phyloP scores from a whole-genome alignment of 2,888 invertebrate species.

The Caenorhabditis sp. region DNA sequence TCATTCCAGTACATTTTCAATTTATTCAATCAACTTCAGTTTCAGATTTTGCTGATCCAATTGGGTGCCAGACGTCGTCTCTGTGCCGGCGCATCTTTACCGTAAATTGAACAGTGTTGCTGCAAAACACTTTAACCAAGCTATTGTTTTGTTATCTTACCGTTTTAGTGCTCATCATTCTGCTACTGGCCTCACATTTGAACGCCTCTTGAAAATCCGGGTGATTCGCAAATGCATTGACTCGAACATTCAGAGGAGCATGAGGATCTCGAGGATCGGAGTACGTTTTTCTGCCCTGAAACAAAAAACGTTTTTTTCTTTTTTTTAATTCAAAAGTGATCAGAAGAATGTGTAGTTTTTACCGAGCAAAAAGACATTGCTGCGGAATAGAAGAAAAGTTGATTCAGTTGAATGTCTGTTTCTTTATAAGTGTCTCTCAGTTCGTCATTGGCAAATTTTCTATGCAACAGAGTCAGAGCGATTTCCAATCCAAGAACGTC shows the following conservation, averaged over 20 bases:
- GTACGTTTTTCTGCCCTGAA: no score
- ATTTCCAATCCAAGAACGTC: conserved; percentile 2
- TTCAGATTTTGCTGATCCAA: not conserved
- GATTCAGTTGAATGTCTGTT: not conserved
- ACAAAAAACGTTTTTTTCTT: no score
- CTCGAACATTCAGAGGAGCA: not conserved
- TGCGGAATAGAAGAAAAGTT: not conserved
- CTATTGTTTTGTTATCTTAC: not conserved
- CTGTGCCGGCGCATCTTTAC: not conserved
- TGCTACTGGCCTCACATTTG: conserved; percentile 4
- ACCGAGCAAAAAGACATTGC: not conserved
- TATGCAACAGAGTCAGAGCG: not conserved
- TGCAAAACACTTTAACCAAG: not conserved
- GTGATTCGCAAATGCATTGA: conserved; percentile 15
- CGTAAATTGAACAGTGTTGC: not conserved
- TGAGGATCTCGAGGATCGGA: not conserved
- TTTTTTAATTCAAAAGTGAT: not conserved
- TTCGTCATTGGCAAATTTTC: not conserved
- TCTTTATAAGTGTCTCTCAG: not conserved
- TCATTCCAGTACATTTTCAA: no score
- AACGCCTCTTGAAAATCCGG: conserved; percentile 29
- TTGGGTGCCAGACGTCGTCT: not conserved
- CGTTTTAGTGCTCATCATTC: conserved; percentile 14
- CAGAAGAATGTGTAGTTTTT: not conserved
- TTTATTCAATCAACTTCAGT: no score